Percentiles rank a stretch among this genome's conserved stretches.
Conservation (phyloP, 2,888 invertebrate genomes). For the Shargacucullia verbasci region DNA sequence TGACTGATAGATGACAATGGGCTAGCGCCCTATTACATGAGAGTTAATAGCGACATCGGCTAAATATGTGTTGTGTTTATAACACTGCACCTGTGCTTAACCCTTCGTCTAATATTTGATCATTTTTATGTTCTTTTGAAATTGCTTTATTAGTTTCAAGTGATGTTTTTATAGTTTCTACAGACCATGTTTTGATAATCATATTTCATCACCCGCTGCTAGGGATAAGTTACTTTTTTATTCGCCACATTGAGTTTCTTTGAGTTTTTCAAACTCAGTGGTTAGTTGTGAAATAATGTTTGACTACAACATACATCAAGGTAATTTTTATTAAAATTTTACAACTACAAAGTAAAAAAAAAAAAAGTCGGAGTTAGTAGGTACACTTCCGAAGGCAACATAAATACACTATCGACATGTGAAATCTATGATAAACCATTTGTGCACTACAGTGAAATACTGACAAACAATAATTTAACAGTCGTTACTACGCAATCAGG, state of each 20-base stretch:
- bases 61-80: too few relatives aligned
- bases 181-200: too few relatives aligned
- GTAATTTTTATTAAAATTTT: constrained; percentile 47
- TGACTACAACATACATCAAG: constrained; percentile 16
- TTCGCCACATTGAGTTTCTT: too few relatives aligned
- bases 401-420: constrained; percentile 48
- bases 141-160: too few relatives aligned
- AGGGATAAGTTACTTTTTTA: too few relatives aligned
- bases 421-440: constrained; percentile 35
- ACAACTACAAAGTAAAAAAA: constrained; percentile 45
- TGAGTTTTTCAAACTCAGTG: constrained; percentile 2
- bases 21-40: too few relatives aligned
- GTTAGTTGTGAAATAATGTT: constrained; percentile 1
- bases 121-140: too few relatives aligned
- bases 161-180: background rate
- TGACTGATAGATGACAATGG: too few relatives aligned
- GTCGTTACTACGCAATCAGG: constrained; percentile 47
- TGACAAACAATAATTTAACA: constrained; percentile 54
- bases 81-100: too few relatives aligned
- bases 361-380: constrained; percentile 45
- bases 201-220: too few relatives aligned
- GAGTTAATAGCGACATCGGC: too few relatives aligned
- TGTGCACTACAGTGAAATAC: constrained; percentile 48
- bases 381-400: constrained; percentile 48
- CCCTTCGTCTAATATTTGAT: too few relatives aligned